These are phyloP conservation scores for Stenolophus ochropezus DNA, from an alignment of 2,888 invertebrate genomes.

Conservation along the genomic window DNA sequence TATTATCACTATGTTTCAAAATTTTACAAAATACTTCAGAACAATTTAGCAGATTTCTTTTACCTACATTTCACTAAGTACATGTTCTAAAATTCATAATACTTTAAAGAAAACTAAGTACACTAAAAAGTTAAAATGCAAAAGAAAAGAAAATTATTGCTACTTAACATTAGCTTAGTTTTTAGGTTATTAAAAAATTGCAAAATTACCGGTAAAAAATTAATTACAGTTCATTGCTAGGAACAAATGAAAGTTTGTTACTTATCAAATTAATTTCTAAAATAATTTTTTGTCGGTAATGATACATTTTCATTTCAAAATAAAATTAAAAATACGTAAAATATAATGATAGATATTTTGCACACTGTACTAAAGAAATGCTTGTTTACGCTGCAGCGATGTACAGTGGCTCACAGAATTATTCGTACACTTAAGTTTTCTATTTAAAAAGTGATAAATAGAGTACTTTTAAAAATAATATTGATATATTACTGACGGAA, in stretches of 20 bases:
- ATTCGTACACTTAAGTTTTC: too few relatives aligned
- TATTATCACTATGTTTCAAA: conserved; percentile 55
- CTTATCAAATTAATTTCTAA: background rate
- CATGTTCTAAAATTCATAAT: conserved; percentile 22
- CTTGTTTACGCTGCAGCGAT: too few relatives aligned
- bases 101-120: conserved; percentile 11
- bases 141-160: background rate
- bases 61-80: conserved; percentile 26
- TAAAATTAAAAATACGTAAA: background rate
- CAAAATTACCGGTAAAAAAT: conserved; percentile 23
- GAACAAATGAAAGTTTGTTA: background rate
- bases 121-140: conserved; percentile 29
- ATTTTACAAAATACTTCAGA: conserved; percentile 44
- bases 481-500: too few relatives aligned
- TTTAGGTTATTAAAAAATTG: conserved; percentile 22
- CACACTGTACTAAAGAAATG: conserved; percentile 3
- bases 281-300: background rate
- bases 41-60: conserved; percentile 34
- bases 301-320: background rate
- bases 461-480: too few relatives aligned
- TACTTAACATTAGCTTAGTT: background rate
- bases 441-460: too few relatives aligned
- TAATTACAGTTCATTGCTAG: too few relatives aligned
- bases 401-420: too few relatives aligned
- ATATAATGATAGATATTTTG: background rate